Percentiles rank a stretch among this genome's conserved stretches.
phyloP scores from a whole-genome alignment of 2,888 invertebrate species.

The Syrista parreyssii region DNA sequence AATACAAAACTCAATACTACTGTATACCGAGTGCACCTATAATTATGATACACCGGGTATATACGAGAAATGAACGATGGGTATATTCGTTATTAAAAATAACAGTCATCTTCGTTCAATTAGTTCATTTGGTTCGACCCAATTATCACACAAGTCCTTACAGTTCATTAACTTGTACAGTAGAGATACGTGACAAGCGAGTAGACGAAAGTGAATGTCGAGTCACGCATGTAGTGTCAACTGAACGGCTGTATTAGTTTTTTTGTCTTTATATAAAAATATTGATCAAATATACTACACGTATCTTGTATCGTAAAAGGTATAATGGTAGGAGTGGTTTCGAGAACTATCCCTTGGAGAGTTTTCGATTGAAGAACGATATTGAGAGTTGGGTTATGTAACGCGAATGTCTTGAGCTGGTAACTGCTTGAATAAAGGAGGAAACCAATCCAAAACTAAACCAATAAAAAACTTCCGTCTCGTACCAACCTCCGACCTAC shows the following conservation, averaged over 20 bases:
- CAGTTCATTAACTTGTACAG: background rate
- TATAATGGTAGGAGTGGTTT: background rate
- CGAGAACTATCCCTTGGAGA: background rate
- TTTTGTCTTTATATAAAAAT: background rate
- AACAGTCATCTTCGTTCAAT: background rate
- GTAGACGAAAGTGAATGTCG: background rate
- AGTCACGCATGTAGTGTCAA: background rate
- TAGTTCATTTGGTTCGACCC: background rate
- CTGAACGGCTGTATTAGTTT: background rate
- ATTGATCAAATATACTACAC: background rate
- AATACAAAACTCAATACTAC: too few relatives aligned
- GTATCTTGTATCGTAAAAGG: background rate
- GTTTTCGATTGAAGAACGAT: background rate
- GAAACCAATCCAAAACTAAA: slow-evolving; percentile 31
- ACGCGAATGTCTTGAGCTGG: slow-evolving; percentile 13
- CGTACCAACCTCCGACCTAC: slow-evolving; percentile 14
- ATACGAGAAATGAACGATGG: background rate
- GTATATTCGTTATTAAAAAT: background rate
- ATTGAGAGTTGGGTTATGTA: background rate
- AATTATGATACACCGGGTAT: background rate
- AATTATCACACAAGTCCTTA: background rate
- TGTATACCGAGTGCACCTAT: too few relatives aligned
- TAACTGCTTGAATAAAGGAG: slow-evolving; percentile 18
- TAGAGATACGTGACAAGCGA: background rate
- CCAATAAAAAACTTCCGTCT: slow-evolving; percentile 29